Evolutionary conservation across 1,140 invertebrate species (phyloP).

Genomic region (Brachionus rotundiformis): DNA sequence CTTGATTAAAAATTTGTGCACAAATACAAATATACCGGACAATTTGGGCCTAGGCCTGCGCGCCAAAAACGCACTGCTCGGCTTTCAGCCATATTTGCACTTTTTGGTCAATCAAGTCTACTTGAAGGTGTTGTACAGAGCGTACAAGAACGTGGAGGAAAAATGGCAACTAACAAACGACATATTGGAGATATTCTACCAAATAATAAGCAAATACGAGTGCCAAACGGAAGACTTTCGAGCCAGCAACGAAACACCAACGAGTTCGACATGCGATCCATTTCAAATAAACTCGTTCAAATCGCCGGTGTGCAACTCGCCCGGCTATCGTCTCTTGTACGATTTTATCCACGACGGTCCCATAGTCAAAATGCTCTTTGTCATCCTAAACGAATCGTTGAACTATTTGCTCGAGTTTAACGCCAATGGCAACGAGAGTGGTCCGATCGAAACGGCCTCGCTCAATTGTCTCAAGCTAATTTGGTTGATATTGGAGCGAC

Average conservation of each 20-base stretch:
- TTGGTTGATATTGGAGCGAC: conserved; percentile 69
- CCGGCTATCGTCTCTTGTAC: conserved; percentile 38
- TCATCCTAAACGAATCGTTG: conserved; percentile 21
- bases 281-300: conserved; percentile 40
- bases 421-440: conserved; percentile 67
- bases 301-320: not conserved
- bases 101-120: conserved; percentile 79
- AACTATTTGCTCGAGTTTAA: conserved; percentile 39
- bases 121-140: conserved; percentile 74
- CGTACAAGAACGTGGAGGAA: conserved; percentile 75
- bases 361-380: conserved; percentile 35
- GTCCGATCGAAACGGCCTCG: conserved; percentile 71
- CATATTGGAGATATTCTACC: conserved; percentile 47
- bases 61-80: conserved; percentile 68
- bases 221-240: conserved; percentile 19
- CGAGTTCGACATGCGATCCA: no score
- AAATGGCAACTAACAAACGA: conserved; percentile 61
- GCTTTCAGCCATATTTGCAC: conserved; percentile 82
- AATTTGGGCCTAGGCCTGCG: conserved; percentile 77
- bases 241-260: not conserved
- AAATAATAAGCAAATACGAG: conserved; percentile 40
- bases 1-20: conserved; percentile 76
- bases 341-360: conserved; percentile 49
- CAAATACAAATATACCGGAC: conserved; percentile 71
- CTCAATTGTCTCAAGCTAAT: conserved; percentile 73